Evolutionary conservation across 2,888 invertebrate genomes (phyloP).

Genomic region (Acrocyrtus sp.): DNA sequence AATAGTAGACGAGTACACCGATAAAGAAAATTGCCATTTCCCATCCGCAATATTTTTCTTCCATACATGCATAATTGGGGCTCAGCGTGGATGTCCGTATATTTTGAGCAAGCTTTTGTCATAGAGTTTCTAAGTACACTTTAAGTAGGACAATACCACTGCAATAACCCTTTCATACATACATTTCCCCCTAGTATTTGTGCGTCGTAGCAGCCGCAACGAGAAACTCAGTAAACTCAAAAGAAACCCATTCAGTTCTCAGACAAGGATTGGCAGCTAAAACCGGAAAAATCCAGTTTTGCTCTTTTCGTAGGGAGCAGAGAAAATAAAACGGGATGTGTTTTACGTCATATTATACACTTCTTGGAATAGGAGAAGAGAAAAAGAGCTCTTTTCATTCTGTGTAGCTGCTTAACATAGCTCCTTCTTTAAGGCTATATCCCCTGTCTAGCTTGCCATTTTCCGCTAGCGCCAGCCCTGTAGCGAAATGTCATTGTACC

Average conservation of each 20-base stretch:
- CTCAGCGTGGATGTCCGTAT: too few species aligned
- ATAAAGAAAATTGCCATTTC: too few species aligned
- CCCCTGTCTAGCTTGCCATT: too few species aligned
- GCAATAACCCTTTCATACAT: background rate
- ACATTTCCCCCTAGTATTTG: background rate
- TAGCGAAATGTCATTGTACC: too few species aligned
- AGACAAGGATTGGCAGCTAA: background rate
- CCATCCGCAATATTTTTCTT: too few species aligned
- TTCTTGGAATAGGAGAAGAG: background rate
- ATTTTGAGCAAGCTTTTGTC: background rate
- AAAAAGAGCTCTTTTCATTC: background rate
- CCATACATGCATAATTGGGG: too few species aligned
- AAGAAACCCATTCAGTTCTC: background rate
- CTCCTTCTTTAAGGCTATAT: too few species aligned
- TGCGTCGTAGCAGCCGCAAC: background rate
- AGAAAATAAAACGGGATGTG: too few species aligned
- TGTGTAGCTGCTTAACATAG: too few species aligned
- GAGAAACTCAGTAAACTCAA: background rate
- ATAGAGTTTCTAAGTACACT: background rate
- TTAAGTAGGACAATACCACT: background rate
- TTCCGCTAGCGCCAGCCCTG: too few species aligned
- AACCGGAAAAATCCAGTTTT: conserved; percentile 39
- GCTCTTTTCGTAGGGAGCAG: conserved; percentile 1
- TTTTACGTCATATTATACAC: conserved; percentile 19
- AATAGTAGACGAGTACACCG: too few species aligned